Conservation (phyloP, 2,797 vertebrate genomes). For the Acomys russatus region DNA sequence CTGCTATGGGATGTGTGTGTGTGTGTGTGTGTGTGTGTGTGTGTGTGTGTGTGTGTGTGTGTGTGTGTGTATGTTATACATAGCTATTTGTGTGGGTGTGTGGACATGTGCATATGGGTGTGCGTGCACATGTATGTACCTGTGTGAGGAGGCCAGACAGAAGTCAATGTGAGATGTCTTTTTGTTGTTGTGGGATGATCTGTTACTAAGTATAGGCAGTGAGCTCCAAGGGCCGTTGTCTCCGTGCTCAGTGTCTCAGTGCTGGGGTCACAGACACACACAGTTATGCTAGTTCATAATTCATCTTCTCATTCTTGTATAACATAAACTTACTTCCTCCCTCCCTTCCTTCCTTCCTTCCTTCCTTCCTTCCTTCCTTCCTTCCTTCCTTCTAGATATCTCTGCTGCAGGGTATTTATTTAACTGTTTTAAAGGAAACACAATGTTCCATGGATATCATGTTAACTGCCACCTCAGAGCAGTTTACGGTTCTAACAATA, state of each 20-base stretch:
- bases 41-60: background rate
- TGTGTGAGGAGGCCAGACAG: background rate
- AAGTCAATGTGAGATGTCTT: background rate
- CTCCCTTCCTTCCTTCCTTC: too few species aligned
- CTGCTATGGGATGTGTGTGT: accelerated
- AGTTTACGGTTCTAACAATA: background rate
- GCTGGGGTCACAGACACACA: background rate
- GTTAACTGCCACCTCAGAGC: background rate
- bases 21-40: background rate
- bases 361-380: too few species aligned
- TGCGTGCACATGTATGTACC: background rate
- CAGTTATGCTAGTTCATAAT: background rate
- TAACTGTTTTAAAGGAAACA: slow-evolving; percentile 35
- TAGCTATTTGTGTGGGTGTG: background rate
- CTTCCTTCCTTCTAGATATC: background rate
- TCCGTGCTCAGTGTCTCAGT: background rate
- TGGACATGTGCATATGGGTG: background rate
- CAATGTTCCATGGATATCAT: background rate
- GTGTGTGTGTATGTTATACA: background rate
- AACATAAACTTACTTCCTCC: too few species aligned
- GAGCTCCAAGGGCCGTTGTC: background rate
- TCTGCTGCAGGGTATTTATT: background rate
- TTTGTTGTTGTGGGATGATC: background rate
- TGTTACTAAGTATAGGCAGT: background rate
- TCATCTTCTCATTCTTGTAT: background rate